phyloP scores from a whole-genome alignment of 2,113 vertebrate species.

The Phoenicopterus ruber region DNA sequence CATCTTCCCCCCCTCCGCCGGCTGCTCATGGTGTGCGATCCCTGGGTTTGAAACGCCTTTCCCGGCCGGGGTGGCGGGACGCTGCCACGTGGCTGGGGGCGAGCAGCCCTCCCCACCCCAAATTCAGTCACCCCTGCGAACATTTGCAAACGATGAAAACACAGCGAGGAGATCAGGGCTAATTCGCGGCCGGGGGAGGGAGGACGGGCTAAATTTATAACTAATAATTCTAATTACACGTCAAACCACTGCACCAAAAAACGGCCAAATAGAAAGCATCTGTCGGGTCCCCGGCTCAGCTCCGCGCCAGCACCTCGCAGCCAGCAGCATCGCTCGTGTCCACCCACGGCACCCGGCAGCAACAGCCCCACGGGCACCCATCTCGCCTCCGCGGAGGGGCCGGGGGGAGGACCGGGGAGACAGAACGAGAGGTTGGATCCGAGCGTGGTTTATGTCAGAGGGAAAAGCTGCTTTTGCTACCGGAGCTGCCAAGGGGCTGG shows the following conservation, averaged over 20 bases:
- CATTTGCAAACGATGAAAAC: neutral
- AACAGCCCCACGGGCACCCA: neutral
- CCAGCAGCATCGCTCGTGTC: rapidly evolving
- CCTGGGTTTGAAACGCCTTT: neutral
- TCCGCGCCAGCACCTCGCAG: rapidly evolving
- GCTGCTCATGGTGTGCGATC: neutral
- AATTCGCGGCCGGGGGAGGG: neutral
- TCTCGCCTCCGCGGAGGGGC: neutral
- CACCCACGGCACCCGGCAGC: neutral
- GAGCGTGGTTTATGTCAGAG: neutral
- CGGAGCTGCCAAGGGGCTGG: neutral
- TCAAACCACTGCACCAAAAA: neutral
- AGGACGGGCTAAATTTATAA: neutral
- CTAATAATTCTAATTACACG: neutral
- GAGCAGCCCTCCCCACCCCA: neutral
- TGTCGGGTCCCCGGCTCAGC: rapidly evolving
- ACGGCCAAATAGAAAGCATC: neutral
- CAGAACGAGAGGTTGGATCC: neutral
- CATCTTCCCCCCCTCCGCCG: neutral
- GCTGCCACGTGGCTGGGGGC: rapidly evolving
- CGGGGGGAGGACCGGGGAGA: rapidly evolving
- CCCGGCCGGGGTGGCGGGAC: rapidly evolving
- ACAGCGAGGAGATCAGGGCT: neutral
- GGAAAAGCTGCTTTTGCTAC: neutral
- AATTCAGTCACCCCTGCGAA: rapidly evolving